phyloP scores from a whole-genome alignment of 2,113 vertebrate species.

The Antechinus stuartii region DNA sequence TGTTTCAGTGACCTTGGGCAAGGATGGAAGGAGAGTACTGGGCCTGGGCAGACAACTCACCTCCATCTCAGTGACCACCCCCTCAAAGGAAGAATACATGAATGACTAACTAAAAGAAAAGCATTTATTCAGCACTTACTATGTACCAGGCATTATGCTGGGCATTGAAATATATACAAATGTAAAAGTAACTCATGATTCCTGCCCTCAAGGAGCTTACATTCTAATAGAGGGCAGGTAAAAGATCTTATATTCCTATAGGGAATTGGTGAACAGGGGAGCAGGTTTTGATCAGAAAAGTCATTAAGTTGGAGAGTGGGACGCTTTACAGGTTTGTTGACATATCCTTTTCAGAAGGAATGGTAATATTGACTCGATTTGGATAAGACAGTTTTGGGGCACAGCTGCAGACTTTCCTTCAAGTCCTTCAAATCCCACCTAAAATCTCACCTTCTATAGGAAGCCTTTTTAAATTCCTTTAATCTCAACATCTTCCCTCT shows the following conservation, averaged over 20 bases:
- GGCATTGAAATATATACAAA: background rate
- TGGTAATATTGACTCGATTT: background rate
- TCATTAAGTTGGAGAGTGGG: background rate
- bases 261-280: background rate
- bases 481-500: background rate
- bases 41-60: background rate
- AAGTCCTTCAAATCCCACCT: background rate
- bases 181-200: background rate
- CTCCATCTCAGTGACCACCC: background rate
- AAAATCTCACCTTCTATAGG: background rate
- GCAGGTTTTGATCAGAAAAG: background rate
- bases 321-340: background rate
- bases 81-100: background rate
- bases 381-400: background rate
- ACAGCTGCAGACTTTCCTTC: background rate
- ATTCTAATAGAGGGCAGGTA: background rate
- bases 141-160: background rate
- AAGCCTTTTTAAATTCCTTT: background rate
- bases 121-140: background rate
- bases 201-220: background rate
- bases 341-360: background rate
- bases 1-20: background rate
- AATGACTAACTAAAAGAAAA: background rate
- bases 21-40: background rate
- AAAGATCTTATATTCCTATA: background rate